These are phyloP conservation scores for Hemichromis elongatus DNA, from an alignment of 2,113 vertebrate genomes.

Conservation along the genomic window DNA sequence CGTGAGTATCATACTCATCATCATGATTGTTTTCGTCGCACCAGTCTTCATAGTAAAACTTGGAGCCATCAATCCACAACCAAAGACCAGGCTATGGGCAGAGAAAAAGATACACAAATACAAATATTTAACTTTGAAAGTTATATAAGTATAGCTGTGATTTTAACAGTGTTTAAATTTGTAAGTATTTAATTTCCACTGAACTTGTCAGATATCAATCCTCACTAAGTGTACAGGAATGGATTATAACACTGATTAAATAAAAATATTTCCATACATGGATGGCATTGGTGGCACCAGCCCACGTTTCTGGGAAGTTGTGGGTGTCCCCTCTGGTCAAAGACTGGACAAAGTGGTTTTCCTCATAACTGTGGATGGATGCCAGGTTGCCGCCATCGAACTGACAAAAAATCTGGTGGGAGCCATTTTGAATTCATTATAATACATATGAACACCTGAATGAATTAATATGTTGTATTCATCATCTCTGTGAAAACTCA, in stretches of 20 bases:
- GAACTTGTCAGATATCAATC: not conserved
- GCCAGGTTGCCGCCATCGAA: conserved; percentile 24
- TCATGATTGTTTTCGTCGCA: accelerated
- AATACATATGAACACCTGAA: not conserved
- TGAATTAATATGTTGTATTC: not conserved
- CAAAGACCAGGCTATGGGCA: not conserved
- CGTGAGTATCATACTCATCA: too few relatives aligned
- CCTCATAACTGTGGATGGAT: not conserved
- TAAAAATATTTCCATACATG: not conserved
- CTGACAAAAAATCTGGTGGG: conserved; percentile 22
- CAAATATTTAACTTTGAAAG: not conserved
- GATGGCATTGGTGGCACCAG: not conserved
- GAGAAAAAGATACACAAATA: not conserved
- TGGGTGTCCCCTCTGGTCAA: not conserved
- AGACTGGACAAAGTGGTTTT: not conserved
- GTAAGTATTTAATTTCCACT: not conserved
- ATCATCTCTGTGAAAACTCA: not conserved
- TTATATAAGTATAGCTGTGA: not conserved
- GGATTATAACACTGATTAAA: not conserved
- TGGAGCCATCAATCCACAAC: conserved; percentile 46
- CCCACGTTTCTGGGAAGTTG: conserved; percentile 20
- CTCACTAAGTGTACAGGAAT: not conserved
- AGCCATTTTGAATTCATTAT: not conserved
- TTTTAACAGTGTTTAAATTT: not conserved
- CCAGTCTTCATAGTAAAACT: not conserved